Evolutionary conservation across 2,797 vertebrate genomes (phyloP).

Genomic region (Anabacerthia variegaticeps): DNA sequence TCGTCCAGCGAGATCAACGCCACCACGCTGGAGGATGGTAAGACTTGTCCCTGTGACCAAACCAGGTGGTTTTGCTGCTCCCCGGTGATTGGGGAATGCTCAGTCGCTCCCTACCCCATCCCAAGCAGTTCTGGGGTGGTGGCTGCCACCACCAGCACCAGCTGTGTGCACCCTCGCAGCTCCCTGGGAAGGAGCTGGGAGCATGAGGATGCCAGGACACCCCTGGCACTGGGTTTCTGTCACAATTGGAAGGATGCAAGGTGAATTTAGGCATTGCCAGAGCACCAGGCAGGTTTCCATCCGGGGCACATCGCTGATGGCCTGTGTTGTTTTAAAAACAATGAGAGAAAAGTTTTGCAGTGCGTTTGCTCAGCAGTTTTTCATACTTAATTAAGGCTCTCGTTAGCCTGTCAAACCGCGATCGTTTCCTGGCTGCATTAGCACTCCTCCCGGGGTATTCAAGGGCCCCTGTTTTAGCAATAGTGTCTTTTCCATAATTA

Average conservation of each 20-base stretch:
- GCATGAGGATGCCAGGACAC: rapidly evolving
- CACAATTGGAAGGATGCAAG: rapidly evolving
- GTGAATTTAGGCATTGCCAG: rapidly evolving
- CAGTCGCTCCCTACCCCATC: rapidly evolving
- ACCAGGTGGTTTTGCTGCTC: background rate
- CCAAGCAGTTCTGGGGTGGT: rapidly evolving
- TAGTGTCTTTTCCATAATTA: slow-evolving; percentile 81
- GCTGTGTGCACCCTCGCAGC: rapidly evolving
- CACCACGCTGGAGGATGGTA: slow-evolving; percentile 95
- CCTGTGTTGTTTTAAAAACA: background rate
- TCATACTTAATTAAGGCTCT: slow-evolving; percentile 84
- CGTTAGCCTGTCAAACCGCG: slow-evolving; percentile 80
- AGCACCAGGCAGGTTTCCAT: background rate
- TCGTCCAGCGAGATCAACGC: slow-evolving; percentile 98
- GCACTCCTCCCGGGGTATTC: slow-evolving; percentile 81
- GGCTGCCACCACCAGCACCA: rapidly evolving
- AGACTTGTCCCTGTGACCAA: background rate
- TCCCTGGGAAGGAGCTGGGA: background rate
- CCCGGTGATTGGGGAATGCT: rapidly evolving
- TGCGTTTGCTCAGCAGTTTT: slow-evolving; percentile 72
- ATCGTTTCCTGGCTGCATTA: slow-evolving; percentile 79
- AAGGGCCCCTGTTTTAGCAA: slow-evolving; percentile 79
- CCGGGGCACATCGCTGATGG: background rate
- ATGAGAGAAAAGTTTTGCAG: slow-evolving; percentile 67
- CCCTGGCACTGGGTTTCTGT: rapidly evolving